Base-by-base conservation (phyloP, 2,888 invertebrate species). In the Heliconius charithonia region DNA sequence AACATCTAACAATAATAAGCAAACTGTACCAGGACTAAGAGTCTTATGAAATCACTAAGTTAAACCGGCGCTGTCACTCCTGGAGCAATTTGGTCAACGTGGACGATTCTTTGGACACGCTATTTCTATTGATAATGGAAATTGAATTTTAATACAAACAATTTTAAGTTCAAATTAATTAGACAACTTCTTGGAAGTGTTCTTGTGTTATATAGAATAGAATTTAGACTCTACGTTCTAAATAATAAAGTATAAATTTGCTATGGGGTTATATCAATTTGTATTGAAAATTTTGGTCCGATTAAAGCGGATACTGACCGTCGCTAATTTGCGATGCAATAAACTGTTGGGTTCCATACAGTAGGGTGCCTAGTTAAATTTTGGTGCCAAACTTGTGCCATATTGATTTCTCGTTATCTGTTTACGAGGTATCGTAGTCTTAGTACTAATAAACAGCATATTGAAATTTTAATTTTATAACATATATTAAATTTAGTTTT, bases 301-400 rank as follows among this genome's bases (percentile, higher is more conserved):
- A 89, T 90, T 89, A 87, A 88, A 87, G 86, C 86, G 87, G 88
- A 88, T 90, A 90, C 88, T 91, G 91, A 90, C 91, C 91, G 89
- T 87, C 86, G 86, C 87, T 90, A 92, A 92, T 91, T 83, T 80
- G 81, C 78, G 76, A 81, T 79, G 80, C 81, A 80, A 80, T 80
- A 80, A 81, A 81, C 80, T 79, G 75, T 65, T 75, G 78, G 78
- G 72, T 74, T 76, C 78, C 62, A 56, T 76, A 76, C 63, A 76
- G 75, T 76, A 70, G 76, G 75, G 81, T 69, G 74, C 74, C 65
- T 25, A 70, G 79, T 80, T 79, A 80, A 79, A 80, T 80, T 80
- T 80, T 78, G 76, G 78, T 74, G 70, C 73, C 56, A 70, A 79
- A 80, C 74, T 79, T 79, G 69, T 75, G 77, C 77, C 69, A 71